A percentile compares a stretch with the other conserved stretches of the same genome.
phyloP scores from a whole-genome alignment of 2,113 vertebrate species.

The Anoplopoma fimbria region DNA sequence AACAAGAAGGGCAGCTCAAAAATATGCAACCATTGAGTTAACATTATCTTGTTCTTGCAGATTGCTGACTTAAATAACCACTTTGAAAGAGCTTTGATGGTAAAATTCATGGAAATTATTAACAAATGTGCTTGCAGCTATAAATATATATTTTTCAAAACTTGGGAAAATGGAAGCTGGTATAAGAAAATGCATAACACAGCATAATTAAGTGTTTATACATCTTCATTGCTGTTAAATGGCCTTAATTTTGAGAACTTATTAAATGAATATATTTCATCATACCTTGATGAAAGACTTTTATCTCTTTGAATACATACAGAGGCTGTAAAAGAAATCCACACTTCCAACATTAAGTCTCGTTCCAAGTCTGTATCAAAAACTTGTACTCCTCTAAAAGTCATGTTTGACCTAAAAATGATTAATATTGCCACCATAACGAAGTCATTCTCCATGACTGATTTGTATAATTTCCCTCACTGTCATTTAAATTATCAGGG shows the following conservation, averaged over 20 bases:
- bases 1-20: not conserved
- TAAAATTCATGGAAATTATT: not conserved
- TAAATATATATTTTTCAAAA: not conserved
- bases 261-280: conserved; percentile 69
- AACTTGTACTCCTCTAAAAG: conserved; percentile 46
- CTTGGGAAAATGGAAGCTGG: conserved; percentile 33
- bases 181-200: conserved; percentile 44
- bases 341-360: conserved; percentile 14
- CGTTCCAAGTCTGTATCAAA: conserved; percentile 49
- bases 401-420: conserved; percentile 62
- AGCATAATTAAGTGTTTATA: conserved; percentile 43
- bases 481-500: conserved; percentile 60
- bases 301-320: conserved; percentile 57
- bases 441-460: conserved; percentile 44
- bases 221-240: conserved; percentile 29
- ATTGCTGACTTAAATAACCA: not conserved
- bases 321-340: conserved; percentile 26
- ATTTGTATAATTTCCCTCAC: conserved; percentile 61
- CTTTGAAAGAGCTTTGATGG: not conserved
- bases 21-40: not conserved
- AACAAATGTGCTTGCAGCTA: conserved; percentile 11
- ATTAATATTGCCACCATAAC: conserved; percentile 68
- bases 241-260: conserved; percentile 52
- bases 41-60: not conserved
- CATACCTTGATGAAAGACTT: conserved; percentile 58